These are phyloP conservation scores for Drosophila kuntzei DNA, from an alignment of 2,888 invertebrate genomes.

Conservation along the genomic window DNA sequence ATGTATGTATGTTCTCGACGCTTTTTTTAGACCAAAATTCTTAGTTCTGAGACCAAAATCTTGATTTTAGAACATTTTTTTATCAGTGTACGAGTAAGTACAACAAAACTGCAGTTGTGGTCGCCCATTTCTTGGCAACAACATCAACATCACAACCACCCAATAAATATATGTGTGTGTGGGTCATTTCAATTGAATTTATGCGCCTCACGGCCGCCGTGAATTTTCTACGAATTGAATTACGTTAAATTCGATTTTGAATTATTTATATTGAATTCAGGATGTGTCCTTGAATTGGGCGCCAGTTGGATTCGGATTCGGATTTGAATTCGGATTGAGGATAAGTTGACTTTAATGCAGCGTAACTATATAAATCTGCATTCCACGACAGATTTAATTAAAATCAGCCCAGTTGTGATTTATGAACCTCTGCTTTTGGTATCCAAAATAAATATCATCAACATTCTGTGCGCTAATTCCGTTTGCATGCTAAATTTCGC, in stretches of 20 bases:
- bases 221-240: slow-evolving; percentile 55
- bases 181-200: slow-evolving; percentile 71
- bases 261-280: slow-evolving; percentile 66
- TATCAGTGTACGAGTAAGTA: slow-evolving; percentile 22
- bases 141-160: slow-evolving; percentile 13
- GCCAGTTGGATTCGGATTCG: slow-evolving; percentile 20
- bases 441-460: background rate
- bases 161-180: slow-evolving; percentile 13
- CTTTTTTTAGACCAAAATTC: too few relatives aligned
- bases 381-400: slow-evolving; percentile 64
- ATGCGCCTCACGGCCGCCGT: slow-evolving; percentile 61
- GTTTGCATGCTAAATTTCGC: slow-evolving; percentile 63
- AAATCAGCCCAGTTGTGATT: slow-evolving; percentile 54
- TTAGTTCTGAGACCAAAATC: too few relatives aligned
- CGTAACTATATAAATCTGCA: slow-evolving; percentile 32
- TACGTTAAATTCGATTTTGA: slow-evolving; percentile 64
- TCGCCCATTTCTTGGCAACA: slow-evolving; percentile 52
- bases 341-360: slow-evolving; percentile 42
- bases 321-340: background rate
- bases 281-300: slow-evolving; percentile 46
- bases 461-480: slow-evolving; percentile 46
- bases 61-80: too few relatives aligned
- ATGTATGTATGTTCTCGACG: too few relatives aligned
- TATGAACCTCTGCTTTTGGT: slow-evolving; percentile 33
- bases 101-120: slow-evolving; percentile 52